Base-by-base conservation (phyloP, 2,888 invertebrate genomes). In the Troides aeacus region DNA sequence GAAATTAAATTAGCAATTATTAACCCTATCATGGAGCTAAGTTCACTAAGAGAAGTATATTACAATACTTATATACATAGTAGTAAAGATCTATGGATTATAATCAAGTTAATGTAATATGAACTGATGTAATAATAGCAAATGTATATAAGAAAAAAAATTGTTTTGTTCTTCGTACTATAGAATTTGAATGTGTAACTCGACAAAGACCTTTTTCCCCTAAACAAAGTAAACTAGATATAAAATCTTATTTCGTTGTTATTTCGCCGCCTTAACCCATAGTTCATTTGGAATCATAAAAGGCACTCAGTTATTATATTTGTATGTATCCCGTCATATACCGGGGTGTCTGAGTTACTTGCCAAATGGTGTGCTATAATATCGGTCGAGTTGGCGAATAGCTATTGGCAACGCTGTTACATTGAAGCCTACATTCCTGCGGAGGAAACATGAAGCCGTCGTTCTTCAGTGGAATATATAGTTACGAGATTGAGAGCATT, bases 351-450 rank as follows among this genome's bases (percentile, higher is more conserved):
- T 77, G 79, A 73, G 74, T 74, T 75, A 79, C 79, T 85, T 90
- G 91, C 90, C 90, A 90, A 91, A 90, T 90, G 82, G 86, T 80
- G 78, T 85, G 79, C 83, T 85, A 87, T 88, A 88, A 87, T 88
- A 88, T 86, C 80, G 82, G 80, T 78, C 76, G 78, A 81, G 80
- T 82, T 85, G 84, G 82, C 83, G 75, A 78, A 72, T 77, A 79
- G 79, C 77, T 82, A 84, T 84, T 87, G 86, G 84, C 84, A 85
- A 74, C 76, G 77, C 50, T 59, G 71, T 72, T 72, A 74, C 72
- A 70, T 70, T 71, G 74, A 79, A 81, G 77, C 76, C 76, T 80
- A 76, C 78, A 73, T 75, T 77, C 74, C 74, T 80, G 77, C 77
- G 77, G 75, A 78, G 82, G 84, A 86, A 82, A 83, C 79, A 85